Base-by-base conservation (phyloP, 2,113 vertebrate species). In the Tamias sibiricus region DNA sequence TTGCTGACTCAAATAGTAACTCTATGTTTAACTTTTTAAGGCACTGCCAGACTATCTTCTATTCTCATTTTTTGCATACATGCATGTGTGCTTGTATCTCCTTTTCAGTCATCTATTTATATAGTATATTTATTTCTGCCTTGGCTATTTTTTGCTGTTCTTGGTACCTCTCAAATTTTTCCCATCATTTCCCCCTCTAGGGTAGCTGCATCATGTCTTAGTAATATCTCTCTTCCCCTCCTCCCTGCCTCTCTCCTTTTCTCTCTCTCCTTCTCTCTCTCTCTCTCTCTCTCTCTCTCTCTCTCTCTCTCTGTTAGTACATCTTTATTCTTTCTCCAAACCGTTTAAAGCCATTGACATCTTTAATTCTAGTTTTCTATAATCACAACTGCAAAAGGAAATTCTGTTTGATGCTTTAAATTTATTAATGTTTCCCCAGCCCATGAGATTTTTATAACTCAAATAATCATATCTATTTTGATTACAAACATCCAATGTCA, bases 71-170 rank as follows among this genome's bases (percentile, higher is more conserved):
- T 80, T 86, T 88, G 22, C 24, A 40, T 47, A 52, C 11, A 40
- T 90, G 9, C 9, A 54, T 86, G 24, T 66, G 6, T 40, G 42
- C 13, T 32, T 0, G 0, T 89, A 85, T 81, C 40, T 37, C 22
- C 26, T 72, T 59, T 94, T 72, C 28, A 42, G 12, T 91, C 16
- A 54, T 54, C 79, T 89, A 12, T 87, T 76, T 81, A 76, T 90
- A 57, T 37, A 68, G 68, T 72, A 40, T 94, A 14, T 89, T 95
- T 92, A 47, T 94, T 92, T 97, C 49, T 82, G 52, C 47, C 7
- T 95, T 91, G 66, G n/a, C 54, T 92, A 13, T 91, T 91, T 85
- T 94, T 40, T 92, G 40, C 76, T 86, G 4, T 74, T 87, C 75
- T 91, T 91, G 22, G n/a, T 75, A 59, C 37, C 59, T 44, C 19